Percentiles rank a stretch among this genome's conserved stretches.
Evolutionary conservation across 2,888 invertebrate genomes (phyloP).

Genomic region (Rugalucina vietnamica): DNA sequence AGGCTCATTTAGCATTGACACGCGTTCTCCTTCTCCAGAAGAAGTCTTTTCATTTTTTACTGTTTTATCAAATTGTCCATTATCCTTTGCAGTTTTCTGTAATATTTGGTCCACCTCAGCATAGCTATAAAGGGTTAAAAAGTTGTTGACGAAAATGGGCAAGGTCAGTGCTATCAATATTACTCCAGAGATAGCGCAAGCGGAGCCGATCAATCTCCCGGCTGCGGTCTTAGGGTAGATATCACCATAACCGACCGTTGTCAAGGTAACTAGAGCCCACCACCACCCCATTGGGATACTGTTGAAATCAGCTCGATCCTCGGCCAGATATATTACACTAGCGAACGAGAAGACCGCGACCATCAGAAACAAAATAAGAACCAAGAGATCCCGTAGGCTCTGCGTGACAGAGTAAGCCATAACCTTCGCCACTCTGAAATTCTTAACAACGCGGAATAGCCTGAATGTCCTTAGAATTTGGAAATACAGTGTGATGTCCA

Average conservation of each 20-base stretch:
- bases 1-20: too few relatives aligned
- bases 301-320: background rate
- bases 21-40: too few relatives aligned
- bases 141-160: slow-evolving; percentile 36
- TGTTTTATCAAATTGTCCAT: too few relatives aligned
- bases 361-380: slow-evolving; percentile 27
- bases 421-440: slow-evolving; percentile 22
- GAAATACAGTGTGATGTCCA: slow-evolving; percentile 15
- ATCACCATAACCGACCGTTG: slow-evolving; percentile 52
- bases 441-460: slow-evolving; percentile 25
- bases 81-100: background rate
- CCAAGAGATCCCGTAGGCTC: slow-evolving; percentile 24
- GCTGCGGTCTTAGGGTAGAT: slow-evolving; percentile 9
- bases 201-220: slow-evolving; percentile 22
- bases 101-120: slow-evolving; percentile 1
- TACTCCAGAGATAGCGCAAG: slow-evolving; percentile 37
- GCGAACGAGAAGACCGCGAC: slow-evolving; percentile 30
- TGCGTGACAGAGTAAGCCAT: slow-evolving; percentile 22
- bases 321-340: slow-evolving; percentile 24
- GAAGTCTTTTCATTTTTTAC: too few relatives aligned
- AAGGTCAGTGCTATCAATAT: slow-evolving; percentile 35
- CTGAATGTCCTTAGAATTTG: slow-evolving; percentile 29
- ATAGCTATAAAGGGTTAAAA: slow-evolving; percentile 26
- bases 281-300: slow-evolving; percentile 38
- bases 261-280: slow-evolving; percentile 51